phyloP scores from a whole-genome alignment of 2,797 vertebrate species.

The Neosilurus mollespiculum region DNA sequence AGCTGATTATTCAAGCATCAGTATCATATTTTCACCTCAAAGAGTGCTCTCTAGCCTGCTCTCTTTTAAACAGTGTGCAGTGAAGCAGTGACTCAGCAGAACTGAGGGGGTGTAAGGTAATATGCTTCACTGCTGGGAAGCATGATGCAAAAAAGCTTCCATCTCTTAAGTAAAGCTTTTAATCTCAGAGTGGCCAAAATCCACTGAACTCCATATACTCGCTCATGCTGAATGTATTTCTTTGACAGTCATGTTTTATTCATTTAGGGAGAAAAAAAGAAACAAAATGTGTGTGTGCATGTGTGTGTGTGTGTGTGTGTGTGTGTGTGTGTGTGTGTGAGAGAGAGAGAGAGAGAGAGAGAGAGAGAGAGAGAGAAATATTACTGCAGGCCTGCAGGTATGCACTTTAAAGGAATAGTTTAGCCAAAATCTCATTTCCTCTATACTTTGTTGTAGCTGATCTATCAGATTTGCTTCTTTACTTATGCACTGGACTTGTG shows the following conservation, averaged over 20 bases:
- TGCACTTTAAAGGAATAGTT: slow-evolving; percentile 34
- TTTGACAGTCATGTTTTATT: slow-evolving; percentile 49
- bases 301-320: neutral
- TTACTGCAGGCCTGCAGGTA: slow-evolving; percentile 43
- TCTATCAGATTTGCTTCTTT: too few species aligned
- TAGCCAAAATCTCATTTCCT: neutral
- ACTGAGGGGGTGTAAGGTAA: slow-evolving; percentile 23
- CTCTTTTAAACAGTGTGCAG: neutral
- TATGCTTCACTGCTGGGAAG: slow-evolving; percentile 15
- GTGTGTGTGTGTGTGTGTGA: slow-evolving; percentile 5
- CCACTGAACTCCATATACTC: neutral
- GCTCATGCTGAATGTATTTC: slow-evolving; percentile 13
- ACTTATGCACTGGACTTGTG: neutral
- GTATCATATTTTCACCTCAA: slow-evolving; percentile 32
- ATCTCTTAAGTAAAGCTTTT: neutral
- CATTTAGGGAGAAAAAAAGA: slow-evolving; percentile 34
- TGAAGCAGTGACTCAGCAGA: slow-evolving; percentile 51
- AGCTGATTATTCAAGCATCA: slow-evolving; percentile 45
- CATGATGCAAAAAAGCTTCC: neutral
- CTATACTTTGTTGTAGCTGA: neutral
- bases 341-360: too few species aligned
- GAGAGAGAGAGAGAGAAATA: slow-evolving; percentile 5
- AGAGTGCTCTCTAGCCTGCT: slow-evolving; percentile 14
- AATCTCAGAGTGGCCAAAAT: neutral
- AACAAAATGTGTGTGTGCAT: slow-evolving; percentile 21